phyloP scores from a whole-genome alignment of 2,797 vertebrate genomes.

The Rhinophrynus dorsalis region DNA sequence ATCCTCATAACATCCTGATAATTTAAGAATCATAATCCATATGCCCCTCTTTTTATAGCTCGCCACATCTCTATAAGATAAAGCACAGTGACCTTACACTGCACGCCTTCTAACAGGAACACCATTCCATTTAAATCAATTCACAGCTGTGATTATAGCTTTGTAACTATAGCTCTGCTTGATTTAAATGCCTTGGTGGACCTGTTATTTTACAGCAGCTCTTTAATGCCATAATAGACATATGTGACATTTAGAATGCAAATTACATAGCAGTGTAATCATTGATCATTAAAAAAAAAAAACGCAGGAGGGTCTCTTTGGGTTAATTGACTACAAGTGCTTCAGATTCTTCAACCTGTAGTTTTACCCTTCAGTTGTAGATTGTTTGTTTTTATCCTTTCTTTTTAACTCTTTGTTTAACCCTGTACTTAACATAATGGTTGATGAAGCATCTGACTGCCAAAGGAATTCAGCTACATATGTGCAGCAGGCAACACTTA shows the following conservation, averaged over 20 bases:
- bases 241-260: constrained; percentile 41
- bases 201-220: constrained; percentile 26
- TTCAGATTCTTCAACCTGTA: too few relatives aligned
- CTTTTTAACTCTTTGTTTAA: too few relatives aligned
- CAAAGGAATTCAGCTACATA: too few relatives aligned
- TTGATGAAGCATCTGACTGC: too few relatives aligned
- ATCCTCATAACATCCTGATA: too few relatives aligned
- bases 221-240: constrained; percentile 33
- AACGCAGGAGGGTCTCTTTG: not conserved
- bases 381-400: too few relatives aligned
- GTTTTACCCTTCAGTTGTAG: too few relatives aligned
- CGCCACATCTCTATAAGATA: not conserved
- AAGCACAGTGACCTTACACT: not conserved
- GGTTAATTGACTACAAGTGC: constrained; percentile 2
- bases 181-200: constrained; percentile 22
- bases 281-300: constrained; percentile 1
- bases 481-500: too few relatives aligned
- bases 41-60: constrained; percentile 25
- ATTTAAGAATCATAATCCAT: constrained; percentile 24
- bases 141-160: constrained; percentile 41
- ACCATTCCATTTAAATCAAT: constrained; percentile 6
- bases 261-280: constrained; percentile 1
- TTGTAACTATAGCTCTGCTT: constrained; percentile 4
- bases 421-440: too few relatives aligned
- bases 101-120: constrained; percentile 10